Conservation (phyloP, 2,797 vertebrate species). For the Vultur gryphus region DNA sequence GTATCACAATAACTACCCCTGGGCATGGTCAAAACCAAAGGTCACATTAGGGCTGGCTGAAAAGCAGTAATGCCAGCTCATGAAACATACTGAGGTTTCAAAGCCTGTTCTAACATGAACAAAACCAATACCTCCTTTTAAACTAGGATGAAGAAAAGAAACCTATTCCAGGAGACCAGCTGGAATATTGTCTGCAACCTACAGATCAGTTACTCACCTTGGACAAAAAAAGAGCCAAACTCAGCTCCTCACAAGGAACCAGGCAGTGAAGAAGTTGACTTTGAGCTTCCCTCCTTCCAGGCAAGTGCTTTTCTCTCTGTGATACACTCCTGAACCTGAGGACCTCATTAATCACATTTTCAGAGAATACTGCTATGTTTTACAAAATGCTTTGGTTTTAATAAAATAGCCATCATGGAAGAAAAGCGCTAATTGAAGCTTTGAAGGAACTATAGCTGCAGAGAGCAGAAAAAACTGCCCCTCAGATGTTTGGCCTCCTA, state of each 20-base stretch:
- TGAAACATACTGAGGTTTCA: background rate
- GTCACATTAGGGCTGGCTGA: background rate
- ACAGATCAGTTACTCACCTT: background rate
- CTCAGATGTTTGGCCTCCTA: background rate
- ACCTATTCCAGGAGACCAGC: background rate
- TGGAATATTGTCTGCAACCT: background rate
- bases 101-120: background rate
- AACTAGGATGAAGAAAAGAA: background rate
- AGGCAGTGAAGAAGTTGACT: background rate
- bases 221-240: background rate
- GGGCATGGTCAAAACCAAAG: background rate
- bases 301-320: background rate
- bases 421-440: background rate
- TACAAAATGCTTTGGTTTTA: background rate
- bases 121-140: background rate
- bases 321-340: background rate
- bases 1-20: background rate
- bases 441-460: background rate
- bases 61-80: background rate
- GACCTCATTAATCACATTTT: background rate
- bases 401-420: background rate
- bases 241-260: background rate
- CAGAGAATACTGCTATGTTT: background rate
- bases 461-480: background rate
- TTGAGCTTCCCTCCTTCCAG: background rate